Evolutionary conservation across 1,140 invertebrate genomes (phyloP).

Genomic region (Pachyrhynchus sulphureomaculatus): DNA sequence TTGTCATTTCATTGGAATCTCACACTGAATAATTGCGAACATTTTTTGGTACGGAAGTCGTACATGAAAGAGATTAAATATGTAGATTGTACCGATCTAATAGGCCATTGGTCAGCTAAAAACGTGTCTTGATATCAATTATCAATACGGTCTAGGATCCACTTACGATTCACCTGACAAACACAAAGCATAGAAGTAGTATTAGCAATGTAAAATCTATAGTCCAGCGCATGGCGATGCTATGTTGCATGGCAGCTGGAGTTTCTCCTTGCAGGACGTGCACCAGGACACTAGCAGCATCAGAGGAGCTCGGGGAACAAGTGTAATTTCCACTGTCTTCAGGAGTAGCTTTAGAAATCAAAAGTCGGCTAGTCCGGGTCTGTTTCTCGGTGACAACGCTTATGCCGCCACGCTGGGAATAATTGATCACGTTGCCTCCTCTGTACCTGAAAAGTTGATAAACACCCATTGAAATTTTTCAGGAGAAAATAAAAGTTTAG

Average conservation of each 20-base stretch:
- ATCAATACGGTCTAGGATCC: background rate
- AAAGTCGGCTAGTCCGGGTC: slow-evolving; percentile 76
- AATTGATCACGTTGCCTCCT: slow-evolving; percentile 83
- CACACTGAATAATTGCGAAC: too few relatives aligned
- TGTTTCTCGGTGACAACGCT: slow-evolving; percentile 84
- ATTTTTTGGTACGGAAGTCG: too few relatives aligned
- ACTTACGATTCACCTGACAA: slow-evolving; percentile 34
- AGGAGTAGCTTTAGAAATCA: slow-evolving; percentile 76
- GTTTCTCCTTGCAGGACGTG: slow-evolving; percentile 70
- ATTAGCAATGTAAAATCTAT: slow-evolving; percentile 34
- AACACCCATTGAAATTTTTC: background rate
- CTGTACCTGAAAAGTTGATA: slow-evolving; percentile 58
- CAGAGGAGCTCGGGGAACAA: slow-evolving; percentile 62
- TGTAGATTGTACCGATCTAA: background rate
- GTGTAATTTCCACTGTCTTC: slow-evolving; percentile 86
- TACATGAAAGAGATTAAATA: too few relatives aligned
- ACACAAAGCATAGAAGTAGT: slow-evolving; percentile 30
- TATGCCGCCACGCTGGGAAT: slow-evolving; percentile 80
- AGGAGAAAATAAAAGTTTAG: background rate
- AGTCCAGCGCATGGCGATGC: slow-evolving; percentile 41
- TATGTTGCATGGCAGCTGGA: slow-evolving; percentile 73
- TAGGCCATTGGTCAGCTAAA: background rate
- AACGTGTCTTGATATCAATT: background rate
- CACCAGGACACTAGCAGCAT: slow-evolving; percentile 65
- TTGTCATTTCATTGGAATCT: too few relatives aligned